These are phyloP conservation scores for Ginglymostoma cirratum DNA, from an alignment of 2,113 vertebrate species.

Conservation along the genomic window DNA sequence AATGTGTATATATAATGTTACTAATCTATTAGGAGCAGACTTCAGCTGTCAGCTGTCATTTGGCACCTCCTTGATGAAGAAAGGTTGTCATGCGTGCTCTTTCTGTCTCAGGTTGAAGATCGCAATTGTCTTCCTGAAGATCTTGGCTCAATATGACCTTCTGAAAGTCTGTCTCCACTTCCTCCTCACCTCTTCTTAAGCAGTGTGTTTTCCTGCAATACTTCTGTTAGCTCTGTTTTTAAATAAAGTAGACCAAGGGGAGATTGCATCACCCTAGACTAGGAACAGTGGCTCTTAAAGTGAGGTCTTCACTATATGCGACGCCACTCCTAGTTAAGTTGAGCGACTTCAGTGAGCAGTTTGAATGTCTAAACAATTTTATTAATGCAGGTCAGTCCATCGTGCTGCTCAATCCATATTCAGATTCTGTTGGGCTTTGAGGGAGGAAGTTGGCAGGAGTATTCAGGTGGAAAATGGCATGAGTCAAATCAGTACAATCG, in stretches of 20 bases:
- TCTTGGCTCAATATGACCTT: neutral
- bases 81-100: neutral
- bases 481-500: neutral
- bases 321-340: neutral
- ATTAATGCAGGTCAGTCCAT: neutral
- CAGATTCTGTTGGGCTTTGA: neutral
- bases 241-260: too few species aligned
- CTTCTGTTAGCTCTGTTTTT: neutral
- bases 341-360: neutral
- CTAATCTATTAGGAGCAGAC: neutral
- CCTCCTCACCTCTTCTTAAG: neutral
- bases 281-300: too few species aligned
- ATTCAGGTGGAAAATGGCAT: neutral
- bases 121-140: neutral
- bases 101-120: neutral
- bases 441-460: neutral
- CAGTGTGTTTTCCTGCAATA: neutral
- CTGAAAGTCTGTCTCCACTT: neutral
- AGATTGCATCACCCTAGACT: neutral
- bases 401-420: neutral
- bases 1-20: too few species aligned
- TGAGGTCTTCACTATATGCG: too few species aligned
- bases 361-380: neutral
- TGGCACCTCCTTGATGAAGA: neutral
- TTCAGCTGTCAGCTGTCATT: neutral